Percentiles rank a stretch among this genome's conserved stretches.
Conservation (phyloP, 2,797 vertebrate genomes). For the Clarias pachynema region DNA sequence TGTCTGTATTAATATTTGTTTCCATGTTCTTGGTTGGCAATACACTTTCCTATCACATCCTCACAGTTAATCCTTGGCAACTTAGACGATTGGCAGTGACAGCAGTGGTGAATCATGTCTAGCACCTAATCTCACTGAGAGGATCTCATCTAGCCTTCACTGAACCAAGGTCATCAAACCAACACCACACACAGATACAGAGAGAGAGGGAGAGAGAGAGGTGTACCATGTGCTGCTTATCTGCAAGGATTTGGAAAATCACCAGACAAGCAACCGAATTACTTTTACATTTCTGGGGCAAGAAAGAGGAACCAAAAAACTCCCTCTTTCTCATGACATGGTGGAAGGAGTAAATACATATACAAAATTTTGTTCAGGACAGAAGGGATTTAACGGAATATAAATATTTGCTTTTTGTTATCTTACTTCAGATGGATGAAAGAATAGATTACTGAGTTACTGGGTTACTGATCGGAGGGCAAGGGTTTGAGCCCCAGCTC, state of each 20-base stretch:
- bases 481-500: too few species aligned
- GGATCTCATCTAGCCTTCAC: slow-evolving; percentile 54
- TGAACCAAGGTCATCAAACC: slow-evolving; percentile 52
- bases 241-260: slow-evolving; percentile 48
- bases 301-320: not conserved
- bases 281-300: not conserved
- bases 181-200: not conserved
- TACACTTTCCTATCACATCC: slow-evolving; percentile 6
- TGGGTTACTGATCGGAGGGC: too few species aligned
- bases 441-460: too few species aligned
- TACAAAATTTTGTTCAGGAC: not conserved
- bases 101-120: slow-evolving; percentile 56
- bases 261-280: not conserved
- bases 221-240: not conserved
- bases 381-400: not conserved
- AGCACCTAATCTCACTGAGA: slow-evolving; percentile 55
- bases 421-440: too few species aligned
- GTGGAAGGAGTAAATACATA: too few species aligned
- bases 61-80: slow-evolving; percentile 38
- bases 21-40: not conserved
- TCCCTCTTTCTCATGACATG: not conserved
- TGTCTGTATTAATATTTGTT: not conserved
- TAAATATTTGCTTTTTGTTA: not conserved
- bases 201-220: slow-evolving; percentile 1
- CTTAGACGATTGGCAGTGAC: slow-evolving; percentile 56